Evolutionary conservation across 2,888 invertebrate species (phyloP).

Genomic region (Caenorhabditis afra): DNA sequence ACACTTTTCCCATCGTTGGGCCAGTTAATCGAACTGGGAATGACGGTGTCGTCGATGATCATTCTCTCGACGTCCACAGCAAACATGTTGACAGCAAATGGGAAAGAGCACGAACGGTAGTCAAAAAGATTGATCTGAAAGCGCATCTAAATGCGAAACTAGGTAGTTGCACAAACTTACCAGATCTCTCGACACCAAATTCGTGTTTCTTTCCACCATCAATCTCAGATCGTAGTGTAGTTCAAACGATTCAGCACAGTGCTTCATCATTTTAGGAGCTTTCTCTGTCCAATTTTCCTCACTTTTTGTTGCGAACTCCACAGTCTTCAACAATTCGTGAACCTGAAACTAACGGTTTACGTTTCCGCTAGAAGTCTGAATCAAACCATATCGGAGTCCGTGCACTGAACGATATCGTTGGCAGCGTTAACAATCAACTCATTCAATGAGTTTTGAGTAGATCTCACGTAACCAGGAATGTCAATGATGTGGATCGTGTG

Average conservation of each 20-base stretch:
- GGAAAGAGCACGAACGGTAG: conserved; percentile 56
- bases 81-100: conserved; percentile 61
- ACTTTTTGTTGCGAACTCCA: conserved; percentile 29
- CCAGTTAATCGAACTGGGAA: conserved; percentile 55
- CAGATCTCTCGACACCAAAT: conserved; percentile 54
- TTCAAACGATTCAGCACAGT: conserved; percentile 56
- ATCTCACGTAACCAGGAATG: conserved; percentile 61
- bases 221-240: conserved; percentile 58
- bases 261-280: conserved; percentile 51
- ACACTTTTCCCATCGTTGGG: conserved; percentile 51
- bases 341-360: conserved; percentile 17
- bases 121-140: conserved; percentile 58
- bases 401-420: conserved; percentile 62
- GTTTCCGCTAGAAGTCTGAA: not conserved
- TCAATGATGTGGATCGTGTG: conserved; percentile 61
- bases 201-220: conserved; percentile 55
- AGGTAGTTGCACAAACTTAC: conserved; percentile 13
- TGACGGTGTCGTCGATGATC: conserved; percentile 40
- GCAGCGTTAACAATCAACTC: conserved; percentile 63
- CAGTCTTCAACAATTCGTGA: conserved; percentile 42
- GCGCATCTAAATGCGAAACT: not conserved
- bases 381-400: conserved; percentile 56
- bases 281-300: conserved; percentile 45
- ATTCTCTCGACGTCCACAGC: conserved; percentile 56
- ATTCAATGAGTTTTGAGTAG: conserved; percentile 59